Percentiles rank a stretch among this genome's conserved stretches.
phyloP scores from a whole-genome alignment of 1,140 invertebrate genomes.

The Theocolax elegans region DNA sequence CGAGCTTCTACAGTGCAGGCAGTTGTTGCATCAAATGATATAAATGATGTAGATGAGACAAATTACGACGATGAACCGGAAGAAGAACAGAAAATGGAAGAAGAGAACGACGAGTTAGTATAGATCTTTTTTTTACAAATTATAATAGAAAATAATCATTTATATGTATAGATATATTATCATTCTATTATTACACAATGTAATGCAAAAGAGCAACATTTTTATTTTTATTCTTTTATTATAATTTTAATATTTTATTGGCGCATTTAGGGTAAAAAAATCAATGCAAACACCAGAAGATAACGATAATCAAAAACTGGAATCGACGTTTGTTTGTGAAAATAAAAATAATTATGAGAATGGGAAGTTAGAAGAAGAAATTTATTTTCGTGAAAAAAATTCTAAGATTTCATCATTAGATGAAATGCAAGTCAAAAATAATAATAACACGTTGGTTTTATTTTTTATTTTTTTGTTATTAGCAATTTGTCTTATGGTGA shows the following conservation, averaged over 20 bases:
- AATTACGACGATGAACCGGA: constrained; percentile 62
- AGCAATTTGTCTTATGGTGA: constrained; percentile 32
- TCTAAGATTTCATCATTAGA: constrained; percentile 15
- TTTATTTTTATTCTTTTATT: constrained; percentile 23
- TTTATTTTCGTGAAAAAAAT: constrained; percentile 13
- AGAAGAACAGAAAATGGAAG: constrained; percentile 53
- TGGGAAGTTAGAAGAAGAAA: constrained; percentile 22
- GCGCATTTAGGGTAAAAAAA: constrained; percentile 16
- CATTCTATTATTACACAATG: constrained; percentile 9
- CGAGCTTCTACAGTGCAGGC: constrained; percentile 55
- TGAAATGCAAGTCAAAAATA: constrained; percentile 19
- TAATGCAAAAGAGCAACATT: neutral
- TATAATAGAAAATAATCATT: neutral
- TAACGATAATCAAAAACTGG: constrained; percentile 11
- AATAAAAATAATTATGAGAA: constrained; percentile 26
- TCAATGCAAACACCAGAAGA: constrained; percentile 6
- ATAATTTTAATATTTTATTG: constrained; percentile 30
- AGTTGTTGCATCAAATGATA: constrained; percentile 44
- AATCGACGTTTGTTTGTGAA: constrained; percentile 35
- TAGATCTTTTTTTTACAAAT: neutral
- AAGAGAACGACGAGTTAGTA: constrained; percentile 54
- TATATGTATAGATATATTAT: constrained; percentile 20
- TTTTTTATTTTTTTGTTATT: constrained; percentile 40
- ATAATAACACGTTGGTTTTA: constrained; percentile 45
- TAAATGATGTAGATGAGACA: constrained; percentile 51